Conservation (phyloP, 1,140 invertebrate species). For the Trachymyrmex cornetzi region DNA sequence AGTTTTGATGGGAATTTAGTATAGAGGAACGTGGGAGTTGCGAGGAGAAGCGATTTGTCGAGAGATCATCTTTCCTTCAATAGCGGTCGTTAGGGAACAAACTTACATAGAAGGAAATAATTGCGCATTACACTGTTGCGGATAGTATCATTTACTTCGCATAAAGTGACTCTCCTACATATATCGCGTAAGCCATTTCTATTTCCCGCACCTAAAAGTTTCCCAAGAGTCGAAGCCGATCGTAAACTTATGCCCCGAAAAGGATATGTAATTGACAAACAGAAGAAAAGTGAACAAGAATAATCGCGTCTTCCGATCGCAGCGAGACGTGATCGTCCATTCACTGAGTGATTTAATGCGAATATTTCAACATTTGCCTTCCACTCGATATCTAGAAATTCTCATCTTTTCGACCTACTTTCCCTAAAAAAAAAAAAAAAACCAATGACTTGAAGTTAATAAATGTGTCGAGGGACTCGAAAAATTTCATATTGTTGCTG, state of each 20-base stretch:
- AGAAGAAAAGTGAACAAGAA: constrained; percentile 38
- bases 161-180: constrained; percentile 46
- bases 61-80: constrained; percentile 45
- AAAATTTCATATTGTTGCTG: neutral
- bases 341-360: constrained; percentile 10
- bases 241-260: constrained; percentile 34
- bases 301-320: constrained; percentile 59
- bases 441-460: neutral
- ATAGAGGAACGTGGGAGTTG: constrained; percentile 36
- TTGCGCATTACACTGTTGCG: constrained; percentile 47
- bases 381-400: constrained; percentile 1
- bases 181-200: constrained; percentile 15
- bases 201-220: constrained; percentile 44
- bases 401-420: neutral
- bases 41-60: constrained; percentile 5
- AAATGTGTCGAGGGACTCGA: neutral
- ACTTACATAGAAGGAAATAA: constrained; percentile 46
- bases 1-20: constrained; percentile 18
- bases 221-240: constrained; percentile 29
- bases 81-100: constrained; percentile 28
- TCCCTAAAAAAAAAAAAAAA: neutral
- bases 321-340: constrained; percentile 22
- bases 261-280: constrained; percentile 40
- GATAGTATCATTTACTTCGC: constrained; percentile 57
- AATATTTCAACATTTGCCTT: constrained; percentile 26